Evolutionary conservation across 2,113 vertebrate genomes (phyloP), one percentile per base, ranked within the genome.

Genomic region (Coptodon rendalli): DNA sequence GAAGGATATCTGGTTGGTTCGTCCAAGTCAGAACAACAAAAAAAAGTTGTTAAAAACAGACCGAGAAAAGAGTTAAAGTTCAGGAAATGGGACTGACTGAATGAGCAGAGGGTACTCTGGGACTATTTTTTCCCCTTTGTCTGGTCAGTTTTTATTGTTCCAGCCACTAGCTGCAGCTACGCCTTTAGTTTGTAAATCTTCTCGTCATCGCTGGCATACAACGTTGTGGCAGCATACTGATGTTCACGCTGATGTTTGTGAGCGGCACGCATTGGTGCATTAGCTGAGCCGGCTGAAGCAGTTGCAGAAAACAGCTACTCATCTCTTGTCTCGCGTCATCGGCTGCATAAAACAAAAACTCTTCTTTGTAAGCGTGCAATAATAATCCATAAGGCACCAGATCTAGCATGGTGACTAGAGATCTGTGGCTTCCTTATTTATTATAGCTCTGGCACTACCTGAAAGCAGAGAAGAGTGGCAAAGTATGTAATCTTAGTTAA

Each of bases 111-210:
- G 17, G 14, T 61, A 9, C 17, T 36, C 31, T 4, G 17, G 31
- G 9, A 29, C 6, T 14, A 14, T 57, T 57, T 57, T 27, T 57
- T 11, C 5, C 0, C 0, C 24, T 29, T 8, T 29, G 12, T 16
- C 56, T 57, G 22, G 24, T 27, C 24, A 57, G 54, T 57, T 57
- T 57, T 57, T 4, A 57, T 57, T 1, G 24, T 14, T 57, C 13
- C 54, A 27, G 24, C 24, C 54, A 57, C 12, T 57, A 57, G 11
- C 54, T 57, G 22, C 24, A 57, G 54, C 24, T 5, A 2, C 6
- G 24, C 54, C 54, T 57, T 57, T 27, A 27, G 22, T 31, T 0
- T 2, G 0, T 57, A 57, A 57, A 57, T 57, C 22, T 27, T 57
- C 54, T 57, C 2, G 6, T 57, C 54, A 27, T 27, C 22, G 7